Percentiles rank a stretch among this genome's conserved stretches.
Conservation (phyloP, 2,113 vertebrate genomes). For the Equus quagga region DNA sequence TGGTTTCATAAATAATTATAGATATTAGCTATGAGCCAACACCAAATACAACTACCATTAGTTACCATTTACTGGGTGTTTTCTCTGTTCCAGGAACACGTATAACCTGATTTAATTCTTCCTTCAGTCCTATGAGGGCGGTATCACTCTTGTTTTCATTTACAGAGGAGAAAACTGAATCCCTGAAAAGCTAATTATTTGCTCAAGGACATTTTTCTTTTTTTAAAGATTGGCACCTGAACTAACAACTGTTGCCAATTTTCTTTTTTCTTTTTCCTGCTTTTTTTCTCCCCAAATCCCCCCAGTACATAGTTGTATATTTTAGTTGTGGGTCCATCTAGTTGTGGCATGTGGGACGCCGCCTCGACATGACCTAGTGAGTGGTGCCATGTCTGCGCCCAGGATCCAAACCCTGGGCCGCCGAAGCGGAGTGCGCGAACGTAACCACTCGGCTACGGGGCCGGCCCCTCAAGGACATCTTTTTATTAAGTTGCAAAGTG, state of each 20-base stretch:
- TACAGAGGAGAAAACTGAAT: neutral
- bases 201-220: neutral
- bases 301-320: too few relatives aligned
- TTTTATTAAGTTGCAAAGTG: neutral
- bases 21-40: neutral
- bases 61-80: neutral
- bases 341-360: too few relatives aligned
- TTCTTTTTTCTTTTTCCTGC: too few relatives aligned
- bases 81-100: neutral
- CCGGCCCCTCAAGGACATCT: neutral
- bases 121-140: neutral
- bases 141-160: neutral
- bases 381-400: too few relatives aligned
- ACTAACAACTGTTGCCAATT: too few relatives aligned
- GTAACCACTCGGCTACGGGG: too few relatives aligned
- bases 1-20: neutral
- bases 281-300: too few relatives aligned
- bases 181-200: neutral
- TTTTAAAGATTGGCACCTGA: too few relatives aligned
- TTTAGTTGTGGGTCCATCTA: too few relatives aligned
- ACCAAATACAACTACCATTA: neutral
- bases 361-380: too few relatives aligned
- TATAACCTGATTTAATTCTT: neutral
- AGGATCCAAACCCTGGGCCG: too few relatives aligned
- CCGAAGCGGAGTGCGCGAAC: too few relatives aligned